Base-by-base conservation (phyloP, 2,113 vertebrate species). In the Brevimyrus niger region DNA sequence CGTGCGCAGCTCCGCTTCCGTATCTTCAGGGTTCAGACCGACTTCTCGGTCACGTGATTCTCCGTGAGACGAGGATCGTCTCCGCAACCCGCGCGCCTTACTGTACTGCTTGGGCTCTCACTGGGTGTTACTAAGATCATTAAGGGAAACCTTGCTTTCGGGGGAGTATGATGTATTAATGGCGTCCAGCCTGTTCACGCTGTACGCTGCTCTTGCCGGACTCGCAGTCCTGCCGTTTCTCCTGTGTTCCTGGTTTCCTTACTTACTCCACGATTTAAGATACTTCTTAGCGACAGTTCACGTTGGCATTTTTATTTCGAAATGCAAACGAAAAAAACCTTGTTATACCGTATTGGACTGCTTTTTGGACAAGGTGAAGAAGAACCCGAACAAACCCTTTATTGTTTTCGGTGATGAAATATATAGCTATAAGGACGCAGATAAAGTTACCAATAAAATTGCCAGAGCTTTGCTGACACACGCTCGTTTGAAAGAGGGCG, bases 381-480 rank as follows among this genome's bases (percentile, higher is more conserved):
- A 87, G 65, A 11, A 2, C 0, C 95, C 94, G 4, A 90, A 93
- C 82, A 94, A 95, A 90, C 90, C 92, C 0, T 91, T 95, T 35
- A 3, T 96, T 80, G 89, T 94, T 7, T 95, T 90, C 73, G 4
- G 86, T 0, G 92, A 92, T 1, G 89, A 93, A 86, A 89, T 90
- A 1, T 87, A 89, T 91, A 93, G 92, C 65, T 96, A 94, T 69
- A 89, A 5, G 42, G 92, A 95, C 76, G 90, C 92, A 55, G 95
- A 96, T 86, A 84, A 91, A 48, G 92, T 92, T 50, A 96, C 95
- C 92, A 94, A 92, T 91, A 95, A 93, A 65, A 90, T 69, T 83
- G 95, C 94, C 1, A 92, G 94, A 42, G 90, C 90, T 6, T 92
- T 96, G 90, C 93, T 80, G 50, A 89, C 92, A n/a, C 91, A 51